Evolutionary conservation across 1,140 invertebrate genomes (phyloP).

Genomic region (Dendroctonus ponderosae): DNA sequence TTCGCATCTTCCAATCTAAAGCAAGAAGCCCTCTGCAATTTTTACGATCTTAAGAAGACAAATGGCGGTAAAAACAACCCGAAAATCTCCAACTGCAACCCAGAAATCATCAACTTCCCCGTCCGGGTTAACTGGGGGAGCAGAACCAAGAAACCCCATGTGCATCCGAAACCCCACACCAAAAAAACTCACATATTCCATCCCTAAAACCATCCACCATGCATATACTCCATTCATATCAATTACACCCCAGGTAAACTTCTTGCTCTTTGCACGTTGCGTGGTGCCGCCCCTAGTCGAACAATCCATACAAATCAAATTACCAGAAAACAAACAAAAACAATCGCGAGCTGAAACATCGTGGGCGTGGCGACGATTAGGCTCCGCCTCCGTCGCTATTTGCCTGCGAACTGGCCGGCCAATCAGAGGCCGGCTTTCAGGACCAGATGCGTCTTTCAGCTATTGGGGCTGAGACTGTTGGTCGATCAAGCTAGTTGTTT

Average conservation of each 20-base stretch:
- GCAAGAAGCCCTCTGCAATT: too few species aligned
- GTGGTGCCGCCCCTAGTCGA: background rate
- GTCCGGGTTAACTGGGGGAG: too few species aligned
- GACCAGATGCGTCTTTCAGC: constrained; percentile 17
- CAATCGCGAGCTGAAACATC: constrained; percentile 22
- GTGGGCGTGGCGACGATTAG: background rate
- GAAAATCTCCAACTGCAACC: too few species aligned
- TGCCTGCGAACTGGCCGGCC: constrained; percentile 2
- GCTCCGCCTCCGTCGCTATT: constrained; percentile 3
- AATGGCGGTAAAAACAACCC: too few species aligned
- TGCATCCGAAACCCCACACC: too few species aligned
- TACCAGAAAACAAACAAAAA: constrained; percentile 34
- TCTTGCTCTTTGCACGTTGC: constrained; percentile 5
- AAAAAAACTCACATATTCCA: too few species aligned
- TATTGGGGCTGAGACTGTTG: constrained; percentile 13
- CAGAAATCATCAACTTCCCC: too few species aligned
- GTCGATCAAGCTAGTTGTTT: constrained; percentile 23
- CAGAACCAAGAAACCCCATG: too few species aligned
- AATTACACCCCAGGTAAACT: background rate
- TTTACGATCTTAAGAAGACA: too few species aligned
- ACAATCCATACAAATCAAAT: constrained; percentile 34
- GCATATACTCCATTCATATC: too few species aligned
- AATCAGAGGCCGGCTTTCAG: background rate
- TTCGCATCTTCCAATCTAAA: too few species aligned
- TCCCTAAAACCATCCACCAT: too few species aligned